Conservation (phyloP, 2,888 invertebrate genomes). For the Euplexia lucipara region DNA sequence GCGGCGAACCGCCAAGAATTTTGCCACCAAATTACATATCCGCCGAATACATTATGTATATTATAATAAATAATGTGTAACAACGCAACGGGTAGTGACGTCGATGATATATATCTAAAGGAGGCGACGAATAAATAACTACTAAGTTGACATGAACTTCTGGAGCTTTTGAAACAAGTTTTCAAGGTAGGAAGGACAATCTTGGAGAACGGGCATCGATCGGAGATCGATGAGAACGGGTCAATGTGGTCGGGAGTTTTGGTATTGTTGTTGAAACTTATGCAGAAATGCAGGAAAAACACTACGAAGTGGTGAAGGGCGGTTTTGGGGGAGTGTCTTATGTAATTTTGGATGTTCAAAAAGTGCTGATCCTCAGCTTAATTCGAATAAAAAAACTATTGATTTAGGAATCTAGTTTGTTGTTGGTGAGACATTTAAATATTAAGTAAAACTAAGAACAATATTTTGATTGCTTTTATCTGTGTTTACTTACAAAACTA, state of each 20-base stretch:
- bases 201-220: neutral
- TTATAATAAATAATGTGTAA: slow-evolving; percentile 59
- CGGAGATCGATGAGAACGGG: too few relatives aligned
- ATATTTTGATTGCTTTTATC: too few relatives aligned
- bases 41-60: slow-evolving; percentile 66
- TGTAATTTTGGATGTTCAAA: too few relatives aligned
- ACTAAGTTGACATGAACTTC: slow-evolving; percentile 29
- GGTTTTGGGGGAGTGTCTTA: too few relatives aligned
- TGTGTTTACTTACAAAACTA: too few relatives aligned
- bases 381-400: too few relatives aligned
- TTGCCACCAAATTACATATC: slow-evolving; percentile 79
- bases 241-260: neutral
- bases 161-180: slow-evolving; percentile 3
- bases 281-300: neutral
- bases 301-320: too few relatives aligned
- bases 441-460: too few relatives aligned
- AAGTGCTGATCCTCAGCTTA: too few relatives aligned
- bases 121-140: slow-evolving; percentile 40
- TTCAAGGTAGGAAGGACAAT: slow-evolving; percentile 1
- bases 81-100: slow-evolving; percentile 54
- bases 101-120: slow-evolving; percentile 51
- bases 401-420: too few relatives aligned
- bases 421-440: too few relatives aligned
- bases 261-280: neutral
- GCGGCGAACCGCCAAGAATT: slow-evolving; percentile 80